Base-by-base conservation (phyloP, 53 echinoderm and acorn worm species). In the Mesocentrotus franciscanus region DNA sequence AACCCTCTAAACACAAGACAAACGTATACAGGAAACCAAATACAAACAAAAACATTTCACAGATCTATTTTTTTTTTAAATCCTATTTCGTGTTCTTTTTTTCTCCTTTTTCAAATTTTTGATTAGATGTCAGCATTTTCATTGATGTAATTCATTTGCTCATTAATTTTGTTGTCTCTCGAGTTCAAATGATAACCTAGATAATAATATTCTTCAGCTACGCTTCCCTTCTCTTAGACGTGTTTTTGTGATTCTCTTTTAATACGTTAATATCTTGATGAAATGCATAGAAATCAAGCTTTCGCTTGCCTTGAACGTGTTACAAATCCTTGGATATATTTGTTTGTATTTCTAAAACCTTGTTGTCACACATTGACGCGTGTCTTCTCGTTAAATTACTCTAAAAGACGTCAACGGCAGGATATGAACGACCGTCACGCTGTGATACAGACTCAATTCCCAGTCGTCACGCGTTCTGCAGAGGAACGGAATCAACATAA, bases 331-430 rank as follows among this genome's bases (percentile, higher is more conserved):
- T 42, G 81, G 20, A 39, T 39, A 81, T 81, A 81, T 78, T 81
- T 81, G 81, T 39, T 81, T 81, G 18, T 81, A 39, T 39, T 81
- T 81, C 42, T 81, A 20, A 1, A 79, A 39, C 20, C 42, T 42
- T 81, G 36, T 39, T 42, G 81, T 42, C 18, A 81, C 81, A 36
- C 42, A 81, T 17, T 18, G 81, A 81, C 42, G 81, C 42, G 81
- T 81, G 81, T 39, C 36, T 42, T 81, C 81, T 81, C 81, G 20
- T 81, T 81, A 81, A 81, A 81, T 3, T 42, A 35, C 81, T 42
- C 81, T 20, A 81, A 81, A 81, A 81, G 22, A 81, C 20, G 20
- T 17, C 42, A 81, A 9, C 7, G 29, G 39, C 36, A 33, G 36
- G 36, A 36, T 81, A 39, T 81, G 5, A 42, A 42, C 11, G 42